These are phyloP conservation scores for Donacobius atricapilla DNA, from an alignment of 2,113 vertebrate genomes.

Conservation along the genomic window DNA sequence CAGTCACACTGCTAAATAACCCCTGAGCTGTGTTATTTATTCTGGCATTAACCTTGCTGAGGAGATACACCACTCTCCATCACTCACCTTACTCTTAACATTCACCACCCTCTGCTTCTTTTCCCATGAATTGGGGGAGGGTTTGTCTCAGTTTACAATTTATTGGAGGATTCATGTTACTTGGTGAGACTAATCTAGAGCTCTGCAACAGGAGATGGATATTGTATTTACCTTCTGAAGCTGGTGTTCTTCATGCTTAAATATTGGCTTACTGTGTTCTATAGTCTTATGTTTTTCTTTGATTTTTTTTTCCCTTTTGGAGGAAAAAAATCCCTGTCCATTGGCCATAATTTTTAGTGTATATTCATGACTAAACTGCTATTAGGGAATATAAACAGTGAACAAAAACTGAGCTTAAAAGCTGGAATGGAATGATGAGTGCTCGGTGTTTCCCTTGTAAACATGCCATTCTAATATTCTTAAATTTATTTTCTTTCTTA, in stretches of 20 bases:
- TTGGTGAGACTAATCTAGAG: not conserved
- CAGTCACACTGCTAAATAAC: not conserved
- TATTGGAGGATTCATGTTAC: not conserved
- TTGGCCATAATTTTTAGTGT: not conserved
- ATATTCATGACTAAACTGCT: not conserved
- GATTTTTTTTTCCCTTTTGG: not conserved
- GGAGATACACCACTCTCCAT: not conserved
- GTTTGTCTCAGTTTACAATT: not conserved
- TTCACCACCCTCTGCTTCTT: not conserved
- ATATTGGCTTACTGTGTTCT: not conserved
- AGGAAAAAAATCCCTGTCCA: not conserved
- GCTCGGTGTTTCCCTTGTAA: not conserved
- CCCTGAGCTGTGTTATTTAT: not conserved
- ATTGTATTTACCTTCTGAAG: not conserved
- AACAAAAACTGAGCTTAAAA: not conserved
- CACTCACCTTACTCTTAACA: not conserved
- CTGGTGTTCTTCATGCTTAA: not conserved
- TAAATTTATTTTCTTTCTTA: not conserved
- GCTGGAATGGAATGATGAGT: not conserved
- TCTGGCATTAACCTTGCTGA: not conserved
- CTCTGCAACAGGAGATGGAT: not conserved
- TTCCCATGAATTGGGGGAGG: not conserved
- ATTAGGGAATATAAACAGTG: not conserved
- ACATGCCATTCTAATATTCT: not conserved
- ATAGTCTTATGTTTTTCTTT: fast-evolving